Evolutionary conservation across 2,888 invertebrate genomes (phyloP).

Genomic region (Stenurella melanura): DNA sequence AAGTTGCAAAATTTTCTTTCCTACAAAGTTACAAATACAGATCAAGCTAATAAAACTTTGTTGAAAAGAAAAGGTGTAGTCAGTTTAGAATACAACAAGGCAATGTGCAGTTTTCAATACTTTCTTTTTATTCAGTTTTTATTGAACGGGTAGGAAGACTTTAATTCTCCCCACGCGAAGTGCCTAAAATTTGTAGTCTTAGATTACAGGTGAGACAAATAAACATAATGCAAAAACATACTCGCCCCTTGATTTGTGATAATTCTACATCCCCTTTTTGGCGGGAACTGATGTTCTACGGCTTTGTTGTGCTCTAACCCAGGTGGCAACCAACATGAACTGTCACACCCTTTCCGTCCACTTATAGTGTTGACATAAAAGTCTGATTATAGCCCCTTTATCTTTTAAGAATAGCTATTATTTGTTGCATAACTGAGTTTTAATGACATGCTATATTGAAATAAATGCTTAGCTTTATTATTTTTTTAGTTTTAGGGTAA

Average conservation of each 20-base stretch:
- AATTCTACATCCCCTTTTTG: slow-evolving; percentile 8
- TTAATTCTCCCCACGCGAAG: slow-evolving; percentile 3
- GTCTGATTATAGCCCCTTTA: not conserved
- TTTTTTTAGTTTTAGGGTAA: too few species aligned
- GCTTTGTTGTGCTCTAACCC: not conserved
- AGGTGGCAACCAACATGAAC: slow-evolving; percentile 16
- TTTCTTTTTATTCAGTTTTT: too few species aligned
- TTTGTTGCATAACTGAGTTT: not conserved
- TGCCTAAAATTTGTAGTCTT: not conserved
- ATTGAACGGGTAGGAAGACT: not conserved
- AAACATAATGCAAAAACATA: not conserved
- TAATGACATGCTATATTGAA: not conserved
- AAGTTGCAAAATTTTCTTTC: too few species aligned
- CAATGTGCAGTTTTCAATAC: too few species aligned
- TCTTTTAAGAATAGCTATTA: not conserved
- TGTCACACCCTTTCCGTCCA: not conserved
- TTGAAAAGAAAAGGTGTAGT: too few species aligned
- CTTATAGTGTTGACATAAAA: not conserved
- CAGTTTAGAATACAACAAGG: too few species aligned
- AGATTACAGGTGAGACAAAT: not conserved
- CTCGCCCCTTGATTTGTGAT: not conserved
- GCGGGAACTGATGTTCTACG: not conserved
- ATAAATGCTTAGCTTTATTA: too few species aligned
- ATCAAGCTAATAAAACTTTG: too few species aligned
- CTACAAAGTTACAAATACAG: too few species aligned